phyloP scores from a whole-genome alignment of 2,888 invertebrate genomes.

The Hirtodrosophila histrioides region DNA sequence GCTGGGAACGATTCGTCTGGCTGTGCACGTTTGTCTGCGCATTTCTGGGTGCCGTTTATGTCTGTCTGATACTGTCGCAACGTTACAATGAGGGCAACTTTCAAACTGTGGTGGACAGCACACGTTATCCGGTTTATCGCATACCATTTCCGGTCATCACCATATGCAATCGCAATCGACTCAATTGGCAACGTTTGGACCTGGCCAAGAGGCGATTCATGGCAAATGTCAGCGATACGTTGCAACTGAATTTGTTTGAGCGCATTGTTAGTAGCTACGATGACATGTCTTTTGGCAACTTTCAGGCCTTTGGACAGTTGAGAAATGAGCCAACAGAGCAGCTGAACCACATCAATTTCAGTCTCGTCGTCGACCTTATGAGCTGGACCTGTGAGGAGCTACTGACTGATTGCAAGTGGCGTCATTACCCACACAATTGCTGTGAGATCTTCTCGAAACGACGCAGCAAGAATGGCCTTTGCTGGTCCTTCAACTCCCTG shows the following conservation, averaged over 20 bases:
- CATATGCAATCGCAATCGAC: slow-evolving; percentile 82
- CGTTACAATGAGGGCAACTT: slow-evolving; percentile 80
- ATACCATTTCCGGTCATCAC: slow-evolving; percentile 82
- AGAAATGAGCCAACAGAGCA: slow-evolving; percentile 58
- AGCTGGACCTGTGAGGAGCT: slow-evolving; percentile 84
- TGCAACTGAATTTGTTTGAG: slow-evolving; percentile 68
- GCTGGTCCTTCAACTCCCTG: slow-evolving; percentile 85
- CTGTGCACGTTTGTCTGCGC: slow-evolving; percentile 74
- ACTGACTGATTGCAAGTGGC: slow-evolving; percentile 84
- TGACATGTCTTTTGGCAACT: slow-evolving; percentile 77
- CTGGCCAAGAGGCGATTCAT: slow-evolving; percentile 76
- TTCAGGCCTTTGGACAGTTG: slow-evolving; percentile 70
- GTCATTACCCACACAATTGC: slow-evolving; percentile 82
- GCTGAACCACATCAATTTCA: slow-evolving; percentile 80
- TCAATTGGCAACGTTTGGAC: slow-evolving; percentile 82
- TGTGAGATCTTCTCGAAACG: slow-evolving; percentile 85
- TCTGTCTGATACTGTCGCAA: slow-evolving; percentile 79
- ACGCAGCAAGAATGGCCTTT: slow-evolving; percentile 84
- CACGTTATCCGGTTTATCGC: slow-evolving; percentile 80
- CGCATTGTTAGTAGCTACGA: slow-evolving; percentile 76
- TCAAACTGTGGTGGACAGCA: slow-evolving; percentile 83
- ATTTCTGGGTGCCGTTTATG: slow-evolving; percentile 78
- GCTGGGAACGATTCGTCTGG: slow-evolving; percentile 80
- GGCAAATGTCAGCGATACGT: slow-evolving; percentile 59
- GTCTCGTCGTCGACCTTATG: slow-evolving; percentile 78